phyloP scores from a whole-genome alignment of 2,888 invertebrate genomes.

The Mythimna ferrago region DNA sequence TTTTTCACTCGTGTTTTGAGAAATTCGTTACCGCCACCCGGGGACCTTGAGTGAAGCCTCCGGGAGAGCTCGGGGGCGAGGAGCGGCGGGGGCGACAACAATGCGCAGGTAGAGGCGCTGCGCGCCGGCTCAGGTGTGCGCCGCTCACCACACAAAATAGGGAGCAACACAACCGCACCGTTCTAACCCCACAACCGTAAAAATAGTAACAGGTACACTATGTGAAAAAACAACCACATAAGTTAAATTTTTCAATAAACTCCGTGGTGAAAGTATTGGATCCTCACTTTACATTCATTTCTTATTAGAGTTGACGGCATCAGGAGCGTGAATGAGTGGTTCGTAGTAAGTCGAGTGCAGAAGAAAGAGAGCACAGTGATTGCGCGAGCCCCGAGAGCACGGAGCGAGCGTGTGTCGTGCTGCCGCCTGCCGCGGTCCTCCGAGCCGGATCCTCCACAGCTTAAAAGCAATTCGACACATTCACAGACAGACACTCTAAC shows the following conservation, averaged over 20 bases:
- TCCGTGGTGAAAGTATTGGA: slow-evolving; percentile 1
- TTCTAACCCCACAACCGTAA: neutral
- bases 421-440: slow-evolving; percentile 9
- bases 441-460: slow-evolving; percentile 52
- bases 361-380: neutral
- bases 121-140: slow-evolving; percentile 2
- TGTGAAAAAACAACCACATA: neutral
- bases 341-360: neutral
- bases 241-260: neutral
- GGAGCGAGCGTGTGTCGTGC: neutral
- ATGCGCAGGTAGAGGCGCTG: slow-evolving; percentile 45
- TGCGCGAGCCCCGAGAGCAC: slow-evolving; percentile 7
- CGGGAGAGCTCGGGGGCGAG: neutral
- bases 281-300: neutral
- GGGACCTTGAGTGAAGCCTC: slow-evolving; percentile 26
- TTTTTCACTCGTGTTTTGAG: slow-evolving; percentile 2
- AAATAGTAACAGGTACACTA: neutral
- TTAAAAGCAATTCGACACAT: slow-evolving; percentile 56
- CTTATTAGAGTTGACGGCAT: neutral
- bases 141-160: neutral
- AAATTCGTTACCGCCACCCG: slow-evolving; percentile 20
- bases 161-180: neutral
- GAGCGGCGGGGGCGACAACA: neutral
- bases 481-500: slow-evolving; percentile 61
- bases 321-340: neutral